Evolutionary conservation across 1,140 invertebrate genomes (phyloP), one percentile per base, ranked within the genome.

Genomic region (Ganaspis sp.): DNA sequence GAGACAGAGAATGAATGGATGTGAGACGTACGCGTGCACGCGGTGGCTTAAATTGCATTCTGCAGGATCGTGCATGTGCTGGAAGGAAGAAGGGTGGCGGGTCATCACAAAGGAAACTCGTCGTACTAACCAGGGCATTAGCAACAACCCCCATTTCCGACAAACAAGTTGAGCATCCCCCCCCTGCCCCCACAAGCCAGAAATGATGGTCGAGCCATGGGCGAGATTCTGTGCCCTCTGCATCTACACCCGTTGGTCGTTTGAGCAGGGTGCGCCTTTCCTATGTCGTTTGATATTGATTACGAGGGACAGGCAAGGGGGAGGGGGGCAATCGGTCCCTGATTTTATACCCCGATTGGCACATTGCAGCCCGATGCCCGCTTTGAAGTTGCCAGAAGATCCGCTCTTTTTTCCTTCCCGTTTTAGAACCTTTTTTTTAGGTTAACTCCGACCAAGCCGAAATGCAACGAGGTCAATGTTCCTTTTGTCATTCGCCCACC

Each of bases 271-370:
- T 76, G 45, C 77, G 78, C 80, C 78, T 77, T 78, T 82, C 79
- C 82, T 81, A 79, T 83, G 80, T 82, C 83, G 82, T 83, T 84
- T 84, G 85, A 85, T 87, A 85, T 87, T 85, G 85, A 87, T 87
- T 87, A 85, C 83, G 81, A 83, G 83, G 83, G 85, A 80, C 76
- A 79, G n/a, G 71, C 71, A 53, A 78, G 78, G 79, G 77, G 29
- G 38, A 26, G 45, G 54, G 64, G 12, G 76, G 81, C 76, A 71
- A 69, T 79, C 74, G 80, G 83, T 80, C 80, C 80, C 83, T 83
- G 84, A 86, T 87, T 87, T 87, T 82, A 87, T 87, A 86, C 83
- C 83, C 86, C 86, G 86, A 87, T 87, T 86, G 86, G 85, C 84
- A 86, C 84, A 84, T 86, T 81, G 84, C 86, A 85, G 84, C 84